Conservation (phyloP, 2,888 invertebrate genomes). For the Mamestra brassicae region DNA sequence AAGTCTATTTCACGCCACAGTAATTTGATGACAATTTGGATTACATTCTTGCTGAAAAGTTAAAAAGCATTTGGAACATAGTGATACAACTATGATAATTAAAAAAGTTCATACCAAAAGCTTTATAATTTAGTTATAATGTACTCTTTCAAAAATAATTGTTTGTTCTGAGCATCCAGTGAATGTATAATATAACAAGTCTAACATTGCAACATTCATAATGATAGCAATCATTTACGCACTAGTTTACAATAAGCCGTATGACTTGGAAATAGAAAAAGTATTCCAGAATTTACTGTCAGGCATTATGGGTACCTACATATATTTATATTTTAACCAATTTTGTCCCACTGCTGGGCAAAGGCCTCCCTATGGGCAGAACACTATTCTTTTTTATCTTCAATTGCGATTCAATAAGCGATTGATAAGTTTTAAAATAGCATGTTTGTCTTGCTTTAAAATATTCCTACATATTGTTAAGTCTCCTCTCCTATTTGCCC, state of each 20-base stretch:
- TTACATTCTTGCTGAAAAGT: neutral
- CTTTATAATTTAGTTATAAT: neutral
- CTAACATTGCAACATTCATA: neutral
- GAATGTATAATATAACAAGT: neutral
- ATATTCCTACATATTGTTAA: neutral
- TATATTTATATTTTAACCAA: no score
- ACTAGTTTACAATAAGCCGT: no score
- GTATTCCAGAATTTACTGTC: no score
- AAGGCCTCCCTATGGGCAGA: no score
- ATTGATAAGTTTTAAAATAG: no score
- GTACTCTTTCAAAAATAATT: neutral
- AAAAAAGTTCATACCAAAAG: conserved; percentile 23
- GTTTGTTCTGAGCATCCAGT: neutral
- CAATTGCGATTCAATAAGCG: no score
- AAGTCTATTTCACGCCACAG: no score
- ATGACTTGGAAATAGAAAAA: no score
- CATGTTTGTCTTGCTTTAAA: neutral
- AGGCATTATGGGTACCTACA: no score
- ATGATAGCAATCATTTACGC: no score
- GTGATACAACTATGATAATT: neutral
- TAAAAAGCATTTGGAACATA: neutral
- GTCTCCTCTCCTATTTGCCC: neutral
- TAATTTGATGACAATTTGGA: conserved; percentile 31
- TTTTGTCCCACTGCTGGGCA: no score
- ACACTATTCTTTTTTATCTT: no score